These are phyloP conservation scores for Conopomorpha cramerella DNA, from an alignment of 1,140 invertebrate genomes.

Conservation along the genomic window DNA sequence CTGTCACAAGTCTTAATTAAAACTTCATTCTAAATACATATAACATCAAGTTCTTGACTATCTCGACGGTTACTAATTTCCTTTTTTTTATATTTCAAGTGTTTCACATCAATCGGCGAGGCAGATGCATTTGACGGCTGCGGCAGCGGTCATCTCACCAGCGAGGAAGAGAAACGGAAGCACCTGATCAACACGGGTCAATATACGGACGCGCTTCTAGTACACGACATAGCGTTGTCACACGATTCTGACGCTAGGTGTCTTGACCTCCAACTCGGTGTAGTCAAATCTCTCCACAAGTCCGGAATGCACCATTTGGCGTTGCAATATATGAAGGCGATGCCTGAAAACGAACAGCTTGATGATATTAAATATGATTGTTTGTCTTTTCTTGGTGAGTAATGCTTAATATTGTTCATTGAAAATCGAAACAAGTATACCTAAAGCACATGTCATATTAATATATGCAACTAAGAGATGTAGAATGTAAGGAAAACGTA, in stretches of 20 bases:
- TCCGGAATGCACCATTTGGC: conserved; percentile 49
- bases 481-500: too few species aligned
- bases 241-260: conserved; percentile 1
- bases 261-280: conserved; percentile 16
- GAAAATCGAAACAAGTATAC: too few species aligned
- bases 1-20: too few species aligned
- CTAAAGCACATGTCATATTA: too few species aligned
- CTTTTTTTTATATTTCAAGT: too few species aligned
- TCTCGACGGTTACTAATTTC: too few species aligned
- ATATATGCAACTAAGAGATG: too few species aligned
- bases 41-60: too few species aligned
- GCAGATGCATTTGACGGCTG: conserved; percentile 47
- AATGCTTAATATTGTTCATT: conserved; percentile 1
- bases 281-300: conserved; percentile 27
- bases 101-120: conserved; percentile 46
- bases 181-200: conserved; percentile 34
- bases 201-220: conserved; percentile 31
- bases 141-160: conserved; percentile 41
- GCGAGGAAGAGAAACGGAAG: conserved; percentile 31
- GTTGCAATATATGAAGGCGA: conserved; percentile 40
- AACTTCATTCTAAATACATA: too few species aligned
- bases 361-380: conserved; percentile 63
- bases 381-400: conserved; percentile 35
- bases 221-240: conserved; percentile 40
- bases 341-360: conserved; percentile 23